These are phyloP conservation scores for Orthonychiurus folsomi DNA, from an alignment of 2,888 invertebrate genomes.

Conservation along the genomic window DNA sequence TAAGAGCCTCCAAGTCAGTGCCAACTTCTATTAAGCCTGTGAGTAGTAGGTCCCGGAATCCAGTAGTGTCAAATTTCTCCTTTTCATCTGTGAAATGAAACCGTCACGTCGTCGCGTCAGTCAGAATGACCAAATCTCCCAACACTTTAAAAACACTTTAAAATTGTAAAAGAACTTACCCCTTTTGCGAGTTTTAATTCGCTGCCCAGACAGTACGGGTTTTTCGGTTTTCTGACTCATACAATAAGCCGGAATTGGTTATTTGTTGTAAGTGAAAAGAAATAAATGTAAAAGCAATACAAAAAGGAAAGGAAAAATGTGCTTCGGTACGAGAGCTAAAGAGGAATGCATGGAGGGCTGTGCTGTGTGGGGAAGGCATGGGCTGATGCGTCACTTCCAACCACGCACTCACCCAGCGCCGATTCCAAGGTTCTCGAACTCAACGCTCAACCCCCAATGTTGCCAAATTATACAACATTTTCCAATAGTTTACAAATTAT, in stretches of 20 bases:
- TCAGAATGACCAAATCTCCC: no score
- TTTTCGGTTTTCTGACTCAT: conserved; percentile 99
- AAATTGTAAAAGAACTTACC: conserved; percentile 52
- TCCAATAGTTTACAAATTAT: neutral
- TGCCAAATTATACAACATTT: no score
- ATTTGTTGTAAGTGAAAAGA: neutral
- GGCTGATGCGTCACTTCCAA: neutral
- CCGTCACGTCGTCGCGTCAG: no score
- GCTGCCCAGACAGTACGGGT: conserved; percentile 99
- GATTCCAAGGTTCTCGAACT: neutral
- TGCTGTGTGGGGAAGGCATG: no score
- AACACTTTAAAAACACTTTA: neutral
- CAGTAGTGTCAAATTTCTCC: conserved; percentile 98
- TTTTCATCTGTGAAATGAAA: conserved; percentile 78
- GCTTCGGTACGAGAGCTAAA: conserved; percentile 26
- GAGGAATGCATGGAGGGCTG: no score
- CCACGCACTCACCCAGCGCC: neutral
- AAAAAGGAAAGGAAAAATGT: conserved; percentile 10
- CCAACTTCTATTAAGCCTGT: conserved; percentile 89
- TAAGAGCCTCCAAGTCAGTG: conserved; percentile 89
- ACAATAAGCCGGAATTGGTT: conserved; percentile 54
- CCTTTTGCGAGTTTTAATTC: conserved; percentile 99
- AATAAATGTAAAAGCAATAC: conserved; percentile 18
- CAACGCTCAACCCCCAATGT: no score
- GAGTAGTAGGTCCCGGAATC: conserved; percentile 95